Base-by-base conservation (phyloP, 2,888 invertebrate genomes). In the Amorpha juglandis region DNA sequence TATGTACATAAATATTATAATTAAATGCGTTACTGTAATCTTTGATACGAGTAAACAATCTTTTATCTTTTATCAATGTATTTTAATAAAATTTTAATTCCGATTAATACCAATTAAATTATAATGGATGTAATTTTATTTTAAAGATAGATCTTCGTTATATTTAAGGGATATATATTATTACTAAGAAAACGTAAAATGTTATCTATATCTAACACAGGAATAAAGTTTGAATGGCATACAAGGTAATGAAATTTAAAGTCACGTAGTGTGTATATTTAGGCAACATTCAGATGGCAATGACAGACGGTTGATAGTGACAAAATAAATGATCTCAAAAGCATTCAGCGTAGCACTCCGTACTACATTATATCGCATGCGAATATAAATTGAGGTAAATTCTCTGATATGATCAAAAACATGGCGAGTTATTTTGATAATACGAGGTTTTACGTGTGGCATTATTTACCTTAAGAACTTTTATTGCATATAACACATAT, bases 231-330 rank as follows among this genome's bases (percentile, higher is more conserved):
- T 9, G 45, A 66, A 66, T 66, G 66, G 45, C 35, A 27, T 63
- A 53, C 48, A 63, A 53, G 63, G 21, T 63, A 63, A 63, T 66
- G 47, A 47, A 63, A 55, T 63, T 63, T 65, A 42, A 63, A 66
- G 66, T 63, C 66, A 66, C 63, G 66, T 66, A 66, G 35, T 51
- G 35, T 51, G 27, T 62, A 45, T 52, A 62, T 66, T 66, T 63
- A 63, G 35, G 55, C 64, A 38, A 67, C 55, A 63, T 12, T 52
- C 64, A 55, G 62, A 67, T 63, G 62, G 64, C 67, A 62, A 64
- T 62, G 62, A 62, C 47, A 64, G 64, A 47, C 42, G 52, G 64
- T 52, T 62, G 64, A 67, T 67, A 55, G 50, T 65, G 38, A 65
- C 55, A 48, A n/a, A n/a, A n/a, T n/a, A n/a, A 63, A 47, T 63